Percentiles rank a stretch among this genome's conserved stretches.
Conservation (phyloP, 1,140 invertebrate species). For the Vanessa tameamea region DNA sequence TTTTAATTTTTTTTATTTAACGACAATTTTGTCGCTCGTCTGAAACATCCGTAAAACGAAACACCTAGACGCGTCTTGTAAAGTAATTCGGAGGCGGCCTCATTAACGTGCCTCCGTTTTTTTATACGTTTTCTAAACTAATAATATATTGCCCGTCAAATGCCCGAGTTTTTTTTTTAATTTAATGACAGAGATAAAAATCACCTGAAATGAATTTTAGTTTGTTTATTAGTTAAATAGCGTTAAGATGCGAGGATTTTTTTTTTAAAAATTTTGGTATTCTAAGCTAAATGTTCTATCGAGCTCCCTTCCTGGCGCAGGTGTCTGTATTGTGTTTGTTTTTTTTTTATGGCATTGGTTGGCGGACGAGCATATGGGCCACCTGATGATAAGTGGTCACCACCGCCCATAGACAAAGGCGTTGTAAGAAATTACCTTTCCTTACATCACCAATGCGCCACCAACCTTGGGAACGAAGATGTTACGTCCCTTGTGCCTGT, state of each 20-base stretch:
- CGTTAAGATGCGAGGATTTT: background rate
- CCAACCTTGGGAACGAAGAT: no score
- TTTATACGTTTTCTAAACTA: constrained; percentile 31
- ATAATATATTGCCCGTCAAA: constrained; percentile 38
- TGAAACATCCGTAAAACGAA: constrained; percentile 3
- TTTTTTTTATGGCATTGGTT: no score
- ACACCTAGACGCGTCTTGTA: constrained; percentile 27
- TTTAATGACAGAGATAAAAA: constrained; percentile 25
- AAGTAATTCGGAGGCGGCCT: constrained; percentile 54
- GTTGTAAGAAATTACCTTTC: no score
- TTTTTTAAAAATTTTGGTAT: background rate
- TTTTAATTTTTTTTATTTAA: no score
- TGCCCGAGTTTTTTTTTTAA: constrained; percentile 28
- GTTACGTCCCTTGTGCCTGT: no score
- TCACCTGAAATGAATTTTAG: constrained; percentile 5
- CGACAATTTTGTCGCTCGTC: constrained; percentile 18
- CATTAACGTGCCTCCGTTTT: constrained; percentile 38
- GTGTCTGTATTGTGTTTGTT: no score
- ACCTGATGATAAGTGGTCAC: no score
- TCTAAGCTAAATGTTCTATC: background rate
- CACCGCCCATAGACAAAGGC: no score
- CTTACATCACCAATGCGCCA: no score
- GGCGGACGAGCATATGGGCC: no score
- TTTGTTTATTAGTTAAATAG: background rate
- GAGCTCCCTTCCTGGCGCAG: no score